Percentiles rank a stretch among this genome's conserved stretches.
These are phyloP conservation scores for Melanaphis sacchari DNA, from an alignment of 1,140 invertebrate species.

Conservation along the genomic window DNA sequence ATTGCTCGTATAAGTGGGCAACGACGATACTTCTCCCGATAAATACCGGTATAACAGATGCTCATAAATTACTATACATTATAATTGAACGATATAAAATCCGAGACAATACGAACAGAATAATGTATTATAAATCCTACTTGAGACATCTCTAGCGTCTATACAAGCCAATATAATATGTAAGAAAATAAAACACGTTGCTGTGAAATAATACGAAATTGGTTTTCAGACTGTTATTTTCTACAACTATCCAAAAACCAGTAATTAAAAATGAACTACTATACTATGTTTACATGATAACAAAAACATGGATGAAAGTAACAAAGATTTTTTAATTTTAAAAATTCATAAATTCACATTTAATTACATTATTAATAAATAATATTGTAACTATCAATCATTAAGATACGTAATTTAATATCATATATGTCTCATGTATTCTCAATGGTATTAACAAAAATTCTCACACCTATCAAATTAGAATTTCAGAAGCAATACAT, in stretches of 20 bases:
- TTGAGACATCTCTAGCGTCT: background rate
- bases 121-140: background rate
- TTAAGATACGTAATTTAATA: background rate
- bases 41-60: background rate
- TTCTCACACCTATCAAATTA: background rate
- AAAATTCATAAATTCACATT: background rate
- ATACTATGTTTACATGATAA: background rate
- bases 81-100: constrained; percentile 18
- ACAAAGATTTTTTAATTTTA: background rate
- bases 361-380: background rate
- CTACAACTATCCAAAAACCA: background rate
- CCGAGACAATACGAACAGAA: background rate
- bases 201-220: background rate
- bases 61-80: constrained; percentile 1
- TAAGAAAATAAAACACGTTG: background rate
- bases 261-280: background rate
- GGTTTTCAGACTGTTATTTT: background rate
- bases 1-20: background rate
- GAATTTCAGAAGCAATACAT: background rate
- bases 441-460: background rate
- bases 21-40: background rate
- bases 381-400: background rate
- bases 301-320: background rate
- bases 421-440: background rate
- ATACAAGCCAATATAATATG: background rate